Evolutionary conservation across 2,113 vertebrate species (phyloP).

Genomic region (Heteronetta atricapilla): DNA sequence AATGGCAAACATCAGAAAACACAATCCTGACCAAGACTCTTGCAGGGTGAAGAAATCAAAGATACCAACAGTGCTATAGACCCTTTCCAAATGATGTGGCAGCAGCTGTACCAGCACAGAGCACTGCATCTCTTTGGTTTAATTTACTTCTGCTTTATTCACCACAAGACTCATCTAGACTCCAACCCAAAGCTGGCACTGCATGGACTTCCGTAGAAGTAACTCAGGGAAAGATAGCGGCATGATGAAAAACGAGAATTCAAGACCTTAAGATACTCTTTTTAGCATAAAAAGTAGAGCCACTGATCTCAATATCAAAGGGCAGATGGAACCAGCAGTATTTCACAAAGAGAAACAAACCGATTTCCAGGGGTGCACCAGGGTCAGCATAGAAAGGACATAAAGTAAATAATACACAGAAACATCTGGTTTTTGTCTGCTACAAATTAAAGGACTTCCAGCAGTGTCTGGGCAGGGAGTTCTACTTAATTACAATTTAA

Average conservation of each 20-base stretch:
- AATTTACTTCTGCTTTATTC: neutral
- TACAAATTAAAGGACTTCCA: neutral
- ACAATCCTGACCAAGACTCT: neutral
- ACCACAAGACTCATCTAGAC: neutral
- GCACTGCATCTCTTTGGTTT: neutral
- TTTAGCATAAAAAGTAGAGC: neutral
- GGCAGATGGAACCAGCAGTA: neutral
- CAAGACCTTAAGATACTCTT: neutral
- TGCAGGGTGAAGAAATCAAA: neutral
- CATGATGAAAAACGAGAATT: neutral
- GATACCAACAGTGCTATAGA: neutral
- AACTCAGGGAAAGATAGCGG: neutral
- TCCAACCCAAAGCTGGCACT: neutral
- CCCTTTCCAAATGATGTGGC: neutral
- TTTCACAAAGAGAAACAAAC: neutral
- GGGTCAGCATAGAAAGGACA: neutral
- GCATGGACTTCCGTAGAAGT: neutral
- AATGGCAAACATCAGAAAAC: neutral
- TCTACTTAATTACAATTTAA: neutral
- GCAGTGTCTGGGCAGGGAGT: neutral
- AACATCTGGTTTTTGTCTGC: neutral
- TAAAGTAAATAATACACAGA: neutral
- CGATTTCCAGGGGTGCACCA: neutral
- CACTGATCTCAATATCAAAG: neutral
- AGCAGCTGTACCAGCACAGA: neutral